phyloP scores from a whole-genome alignment of 2,888 invertebrate species.

The Drosophila melanosoma region DNA sequence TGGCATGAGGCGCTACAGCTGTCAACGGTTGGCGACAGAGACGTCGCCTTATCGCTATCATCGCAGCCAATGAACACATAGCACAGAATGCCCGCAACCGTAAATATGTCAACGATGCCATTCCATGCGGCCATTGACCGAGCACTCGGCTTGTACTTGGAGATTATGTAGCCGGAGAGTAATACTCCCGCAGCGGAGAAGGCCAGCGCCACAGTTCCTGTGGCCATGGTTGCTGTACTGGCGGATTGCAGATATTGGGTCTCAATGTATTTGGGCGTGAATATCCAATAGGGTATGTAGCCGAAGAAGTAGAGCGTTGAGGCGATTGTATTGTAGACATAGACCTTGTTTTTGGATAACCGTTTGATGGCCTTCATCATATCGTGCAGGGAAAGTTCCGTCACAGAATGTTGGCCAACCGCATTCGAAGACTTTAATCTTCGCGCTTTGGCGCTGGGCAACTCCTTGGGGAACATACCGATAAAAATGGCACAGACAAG shows the following conservation, averaged over 20 bases:
- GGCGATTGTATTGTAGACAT: constrained; percentile 89
- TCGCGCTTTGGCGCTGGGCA: constrained; percentile 88
- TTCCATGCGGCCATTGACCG: constrained; percentile 89
- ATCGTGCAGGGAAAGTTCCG: constrained; percentile 85
- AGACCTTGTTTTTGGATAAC: constrained; percentile 88
- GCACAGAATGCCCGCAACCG: constrained; percentile 87
- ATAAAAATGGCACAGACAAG: constrained; percentile 87
- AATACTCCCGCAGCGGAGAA: constrained; percentile 89
- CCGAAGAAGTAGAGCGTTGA: constrained; percentile 90
- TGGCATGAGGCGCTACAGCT: constrained; percentile 88
- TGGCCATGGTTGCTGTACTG: constrained; percentile 88
- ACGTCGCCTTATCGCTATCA: constrained; percentile 85
- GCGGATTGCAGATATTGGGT: constrained; percentile 91
- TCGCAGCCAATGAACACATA: constrained; percentile 89
- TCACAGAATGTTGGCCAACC: constrained; percentile 4
- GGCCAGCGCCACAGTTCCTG: constrained; percentile 88
- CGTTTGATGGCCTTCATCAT: constrained; percentile 88
- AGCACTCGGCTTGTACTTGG: constrained; percentile 88
- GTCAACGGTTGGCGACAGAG: constrained; percentile 55
- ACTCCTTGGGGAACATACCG: constrained; percentile 89
- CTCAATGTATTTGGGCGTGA: constrained; percentile 93
- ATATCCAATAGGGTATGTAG: constrained; percentile 91
- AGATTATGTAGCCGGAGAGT: constrained; percentile 87
- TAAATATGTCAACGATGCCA: constrained; percentile 87
- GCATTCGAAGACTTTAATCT: constrained; percentile 66